A percentile compares a stretch with the other conserved stretches of the same genome.
These are phyloP conservation scores for Nephrotoma appendiculata DNA, from an alignment of 2,888 invertebrate genomes.

Conservation along the genomic window DNA sequence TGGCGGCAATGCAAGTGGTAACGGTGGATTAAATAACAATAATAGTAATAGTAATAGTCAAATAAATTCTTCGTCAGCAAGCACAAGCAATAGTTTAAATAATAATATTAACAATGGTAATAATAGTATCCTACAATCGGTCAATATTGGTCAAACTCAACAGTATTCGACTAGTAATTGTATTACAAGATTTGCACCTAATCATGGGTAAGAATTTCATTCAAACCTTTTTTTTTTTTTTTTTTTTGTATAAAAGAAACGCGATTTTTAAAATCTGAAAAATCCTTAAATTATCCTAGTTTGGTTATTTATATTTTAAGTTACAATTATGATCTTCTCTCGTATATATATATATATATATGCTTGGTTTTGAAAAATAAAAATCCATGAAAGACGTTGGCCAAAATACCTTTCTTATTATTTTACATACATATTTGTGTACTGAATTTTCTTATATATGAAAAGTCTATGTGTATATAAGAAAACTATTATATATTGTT, in stretches of 20 bases:
- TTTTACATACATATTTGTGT: neutral
- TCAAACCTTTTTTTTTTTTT: neutral
- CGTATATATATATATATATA: neutral
- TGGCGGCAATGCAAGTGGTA: neutral
- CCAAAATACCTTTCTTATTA: neutral
- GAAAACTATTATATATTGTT: neutral
- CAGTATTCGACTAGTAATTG: neutral
- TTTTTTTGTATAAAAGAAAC: neutral
- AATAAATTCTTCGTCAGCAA: neutral
- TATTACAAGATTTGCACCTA: conserved; percentile 32
- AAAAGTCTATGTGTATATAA: neutral
- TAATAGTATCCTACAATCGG: neutral
- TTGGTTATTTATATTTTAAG: neutral
- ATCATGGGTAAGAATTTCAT: conserved; percentile 36
- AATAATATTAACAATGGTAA: neutral
- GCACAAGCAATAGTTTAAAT: neutral
- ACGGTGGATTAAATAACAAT: neutral
- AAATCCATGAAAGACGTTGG: neutral
- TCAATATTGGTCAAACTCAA: neutral
- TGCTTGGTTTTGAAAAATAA: neutral
- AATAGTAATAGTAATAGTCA: conserved; percentile 3
- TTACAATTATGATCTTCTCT: neutral
- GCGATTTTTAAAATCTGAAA: neutral
- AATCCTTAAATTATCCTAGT: neutral
- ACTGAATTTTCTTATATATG: neutral